Evolutionary conservation across 1,140 invertebrate species (phyloP), one percentile per base, ranked within the genome.

Genomic region (Chrysoperla carnea): DNA sequence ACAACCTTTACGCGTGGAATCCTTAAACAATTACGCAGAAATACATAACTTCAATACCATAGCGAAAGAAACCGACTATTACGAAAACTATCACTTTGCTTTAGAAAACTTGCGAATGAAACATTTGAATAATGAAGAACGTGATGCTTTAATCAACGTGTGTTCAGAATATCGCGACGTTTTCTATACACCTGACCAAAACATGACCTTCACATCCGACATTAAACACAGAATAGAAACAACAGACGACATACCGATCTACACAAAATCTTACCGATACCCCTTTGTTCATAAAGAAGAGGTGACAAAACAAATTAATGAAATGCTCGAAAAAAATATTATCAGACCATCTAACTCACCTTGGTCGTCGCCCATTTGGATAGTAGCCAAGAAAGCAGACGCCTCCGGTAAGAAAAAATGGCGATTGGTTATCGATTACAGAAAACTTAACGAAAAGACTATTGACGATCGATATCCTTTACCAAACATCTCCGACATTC

Each of bases 391-490:
- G 37, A 57, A 58, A 43, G 6, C 37, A n/a, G 53, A 57, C 15
- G 50, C 52, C 1, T 51, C 49, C 1, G 52, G 50, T 23, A 46
- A 56, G 47, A 43, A 23, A 28, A 59, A 53, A 50, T 61, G 56
- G 52, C 37, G 50, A 40, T 15, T 63, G 3, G 53, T 59, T 12
- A 43, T 59, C n/a, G 62, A 62, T 47, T 66, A 56, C 44, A 37
- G 60, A 37, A 57, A 58, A 48, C 23, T 64, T 11, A 64, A 66
- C 48, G 51, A 59, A 29, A 52, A 54, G 41, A 61, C 56, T 6
- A 50, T 61, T 9, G 49, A 48, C 7, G 67, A 73, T 48, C 49
- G 42, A 14, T 75, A 54, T 50, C 68, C 68, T 6, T 39, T 71
- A 6, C 64, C 67, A 4, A 48, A 57, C n/a, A 66, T 69, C 8